Conservation (phyloP, 2,888 invertebrate genomes). For the Amphimallon solstitiale region DNA sequence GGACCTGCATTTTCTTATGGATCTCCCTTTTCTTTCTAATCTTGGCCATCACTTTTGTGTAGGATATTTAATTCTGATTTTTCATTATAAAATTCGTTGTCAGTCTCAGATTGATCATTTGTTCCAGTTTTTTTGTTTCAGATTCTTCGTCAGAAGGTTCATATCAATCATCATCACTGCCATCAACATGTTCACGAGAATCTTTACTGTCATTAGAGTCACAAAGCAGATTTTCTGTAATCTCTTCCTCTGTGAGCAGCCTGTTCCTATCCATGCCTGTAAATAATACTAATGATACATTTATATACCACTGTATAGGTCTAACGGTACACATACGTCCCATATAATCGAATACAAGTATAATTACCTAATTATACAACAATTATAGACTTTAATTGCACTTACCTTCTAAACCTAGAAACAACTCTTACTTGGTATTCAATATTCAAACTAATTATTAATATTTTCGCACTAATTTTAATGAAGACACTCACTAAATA, state of each 20-base stretch:
- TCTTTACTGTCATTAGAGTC: neutral
- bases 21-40: constrained; percentile 1
- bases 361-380: too few species aligned
- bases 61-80: too few species aligned
- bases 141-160: constrained; percentile 29
- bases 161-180: constrained; percentile 23
- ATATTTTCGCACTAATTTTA: too few species aligned
- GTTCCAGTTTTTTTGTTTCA: constrained; percentile 21
- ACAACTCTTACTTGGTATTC: too few species aligned
- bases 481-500: too few species aligned
- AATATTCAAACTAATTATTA: too few species aligned
- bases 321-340: neutral
- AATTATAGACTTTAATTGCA: too few species aligned
- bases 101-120: constrained; percentile 23
- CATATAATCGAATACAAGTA: too few species aligned
- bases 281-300: neutral
- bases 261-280: neutral
- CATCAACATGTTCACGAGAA: neutral
- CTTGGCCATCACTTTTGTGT: neutral
- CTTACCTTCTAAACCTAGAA: too few species aligned
- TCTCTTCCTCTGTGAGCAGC: neutral
- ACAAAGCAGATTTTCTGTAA: neutral
- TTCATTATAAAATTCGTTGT: constrained; percentile 16
- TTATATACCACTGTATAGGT: neutral
- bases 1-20: too few species aligned